Conservation (phyloP, 2,797 vertebrate species). For the Enteromius afrohamiltoni region DNA sequence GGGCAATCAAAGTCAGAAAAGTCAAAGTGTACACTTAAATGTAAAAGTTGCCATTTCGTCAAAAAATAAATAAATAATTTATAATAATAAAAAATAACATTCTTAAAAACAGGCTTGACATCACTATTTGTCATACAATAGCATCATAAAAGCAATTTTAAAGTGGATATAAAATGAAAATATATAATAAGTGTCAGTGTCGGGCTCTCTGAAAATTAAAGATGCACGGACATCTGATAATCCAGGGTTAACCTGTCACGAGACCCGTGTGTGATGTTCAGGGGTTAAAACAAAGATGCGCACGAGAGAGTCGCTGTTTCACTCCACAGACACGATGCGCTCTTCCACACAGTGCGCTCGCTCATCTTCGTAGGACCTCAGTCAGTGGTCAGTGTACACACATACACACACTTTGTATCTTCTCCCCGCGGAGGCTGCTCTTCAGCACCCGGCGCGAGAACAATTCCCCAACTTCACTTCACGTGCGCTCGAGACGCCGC, state of each 20-base stretch:
- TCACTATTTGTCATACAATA: neutral
- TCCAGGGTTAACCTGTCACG: constrained; percentile 59
- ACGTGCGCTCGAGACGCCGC: constrained; percentile 2
- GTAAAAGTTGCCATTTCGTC: neutral
- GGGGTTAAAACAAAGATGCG: constrained; percentile 60
- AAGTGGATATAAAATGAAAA: neutral
- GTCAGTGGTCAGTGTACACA: constrained; percentile 17
- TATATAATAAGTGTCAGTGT: too few relatives aligned
- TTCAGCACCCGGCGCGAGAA: constrained; percentile 22
- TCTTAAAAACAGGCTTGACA: neutral
- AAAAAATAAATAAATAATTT: neutral
- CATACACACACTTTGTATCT: neutral
- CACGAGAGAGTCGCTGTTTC: constrained; percentile 57
- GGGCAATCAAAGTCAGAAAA: neutral
- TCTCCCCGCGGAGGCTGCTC: constrained; percentile 8
- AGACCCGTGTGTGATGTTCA: constrained; percentile 56
- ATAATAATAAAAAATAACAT: too few relatives aligned
- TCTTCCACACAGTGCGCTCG: constrained; percentile 43
- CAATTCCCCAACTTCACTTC: constrained; percentile 37
- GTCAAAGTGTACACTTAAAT: neutral
- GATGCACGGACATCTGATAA: constrained; percentile 11
- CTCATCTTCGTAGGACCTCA: constrained; percentile 46
- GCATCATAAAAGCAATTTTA: neutral
- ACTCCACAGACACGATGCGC: constrained; percentile 47
- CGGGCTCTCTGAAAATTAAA: neutral